Conservation (phyloP, 2,113 vertebrate species). For the Microtus montanus region DNA sequence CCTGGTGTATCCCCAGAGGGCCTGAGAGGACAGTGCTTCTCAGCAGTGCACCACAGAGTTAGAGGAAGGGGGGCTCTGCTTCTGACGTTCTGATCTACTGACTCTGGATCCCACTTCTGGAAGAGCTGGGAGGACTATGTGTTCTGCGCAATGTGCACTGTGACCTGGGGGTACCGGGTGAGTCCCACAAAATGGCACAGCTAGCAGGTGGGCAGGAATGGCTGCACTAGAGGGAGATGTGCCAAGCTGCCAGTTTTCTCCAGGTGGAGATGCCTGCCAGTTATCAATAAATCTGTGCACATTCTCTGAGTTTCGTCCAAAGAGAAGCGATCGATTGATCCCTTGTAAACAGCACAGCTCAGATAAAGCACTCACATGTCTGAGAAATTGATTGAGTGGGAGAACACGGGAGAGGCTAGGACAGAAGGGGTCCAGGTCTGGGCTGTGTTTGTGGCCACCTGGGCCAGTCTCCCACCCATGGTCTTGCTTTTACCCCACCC, state of each 20-base stretch:
- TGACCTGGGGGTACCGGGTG: background rate
- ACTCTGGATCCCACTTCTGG: background rate
- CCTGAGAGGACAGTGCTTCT: background rate
- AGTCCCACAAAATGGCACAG: background rate
- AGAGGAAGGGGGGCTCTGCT: background rate
- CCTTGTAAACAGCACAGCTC: background rate
- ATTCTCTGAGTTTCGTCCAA: too few species aligned
- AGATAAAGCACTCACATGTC: background rate
- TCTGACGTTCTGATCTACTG: background rate
- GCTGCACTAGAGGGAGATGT: background rate
- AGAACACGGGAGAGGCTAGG: background rate
- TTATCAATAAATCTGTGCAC: too few species aligned
- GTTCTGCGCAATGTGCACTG: background rate
- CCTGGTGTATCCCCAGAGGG: background rate
- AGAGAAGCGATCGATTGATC: background rate
- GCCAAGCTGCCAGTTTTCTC: background rate
- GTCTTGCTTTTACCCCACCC: background rate
- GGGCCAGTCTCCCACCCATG: background rate
- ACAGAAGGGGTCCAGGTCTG: too few species aligned
- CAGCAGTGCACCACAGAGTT: background rate
- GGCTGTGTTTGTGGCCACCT: background rate
- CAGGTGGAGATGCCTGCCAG: background rate
- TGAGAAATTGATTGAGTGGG: background rate
- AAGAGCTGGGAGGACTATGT: background rate
- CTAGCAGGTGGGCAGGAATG: background rate